A percentile compares a stretch with the other conserved stretches of the same genome.
These are phyloP conservation scores for Karalla daura DNA, from an alignment of 2,797 vertebrate species.

Conservation along the genomic window DNA sequence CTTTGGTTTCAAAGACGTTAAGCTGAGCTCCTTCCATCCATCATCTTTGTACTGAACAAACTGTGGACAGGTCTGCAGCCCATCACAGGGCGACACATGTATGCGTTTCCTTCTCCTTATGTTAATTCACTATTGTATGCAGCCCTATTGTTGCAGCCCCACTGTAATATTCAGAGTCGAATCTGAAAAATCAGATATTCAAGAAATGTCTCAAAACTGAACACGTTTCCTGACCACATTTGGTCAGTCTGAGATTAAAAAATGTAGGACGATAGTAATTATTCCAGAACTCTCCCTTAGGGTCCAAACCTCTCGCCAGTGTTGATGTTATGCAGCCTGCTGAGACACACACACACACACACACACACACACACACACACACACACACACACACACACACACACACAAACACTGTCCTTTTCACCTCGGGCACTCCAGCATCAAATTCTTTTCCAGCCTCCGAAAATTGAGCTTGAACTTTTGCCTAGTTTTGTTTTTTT, in stretches of 20 bases:
- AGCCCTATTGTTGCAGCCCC: too few species aligned
- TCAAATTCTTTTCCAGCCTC: conserved; percentile 34
- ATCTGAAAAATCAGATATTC: too few species aligned
- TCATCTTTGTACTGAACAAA: too few species aligned
- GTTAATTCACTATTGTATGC: too few species aligned
- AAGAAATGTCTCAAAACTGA: too few species aligned
- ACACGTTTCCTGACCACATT: background rate
- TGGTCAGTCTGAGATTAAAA: background rate
- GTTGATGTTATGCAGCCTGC: background rate
- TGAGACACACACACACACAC: conserved; percentile 17
- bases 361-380: conserved; percentile 13
- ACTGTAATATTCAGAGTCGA: too few species aligned
- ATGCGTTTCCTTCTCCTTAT: background rate
- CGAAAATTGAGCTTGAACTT: conserved; percentile 40
- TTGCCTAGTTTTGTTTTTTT: conserved; percentile 24
- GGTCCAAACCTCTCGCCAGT: background rate
- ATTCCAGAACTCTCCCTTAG: conserved; percentile 9
- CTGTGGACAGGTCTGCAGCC: too few species aligned
- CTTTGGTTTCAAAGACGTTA: too few species aligned
- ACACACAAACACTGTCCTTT: conserved; percentile 11
- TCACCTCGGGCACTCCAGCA: conserved; percentile 21
- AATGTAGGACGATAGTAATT: background rate
- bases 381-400: background rate
- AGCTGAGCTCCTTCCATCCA: too few species aligned
- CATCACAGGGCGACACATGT: too few species aligned